Evolutionary conservation across 2,888 invertebrate genomes (phyloP).

Genomic region (Epirrita christyi): DNA sequence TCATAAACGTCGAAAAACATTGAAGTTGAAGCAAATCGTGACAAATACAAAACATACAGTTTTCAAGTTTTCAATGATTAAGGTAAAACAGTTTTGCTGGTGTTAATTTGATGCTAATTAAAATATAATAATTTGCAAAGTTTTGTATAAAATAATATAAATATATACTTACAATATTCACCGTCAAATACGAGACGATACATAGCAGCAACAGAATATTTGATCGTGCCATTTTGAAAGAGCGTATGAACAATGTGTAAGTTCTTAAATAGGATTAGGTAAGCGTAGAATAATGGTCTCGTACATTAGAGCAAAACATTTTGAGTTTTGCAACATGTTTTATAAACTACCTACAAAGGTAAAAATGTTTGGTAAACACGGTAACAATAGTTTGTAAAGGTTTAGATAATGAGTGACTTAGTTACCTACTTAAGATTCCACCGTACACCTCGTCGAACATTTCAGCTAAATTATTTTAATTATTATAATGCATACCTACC

Average conservation of each 20-base stretch:
- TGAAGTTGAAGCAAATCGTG: too few relatives aligned
- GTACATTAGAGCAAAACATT: not conserved
- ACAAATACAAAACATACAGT: too few relatives aligned
- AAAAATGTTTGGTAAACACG: constrained; percentile 15
- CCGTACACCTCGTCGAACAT: too few relatives aligned
- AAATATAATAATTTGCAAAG: too few relatives aligned
- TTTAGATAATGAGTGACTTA: too few relatives aligned
- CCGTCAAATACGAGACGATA: constrained; percentile 9
- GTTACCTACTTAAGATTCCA: too few relatives aligned
- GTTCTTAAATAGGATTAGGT: constrained; percentile 6
- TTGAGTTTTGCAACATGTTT: constrained; percentile 15
- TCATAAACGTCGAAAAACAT: too few relatives aligned
- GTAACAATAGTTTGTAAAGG: not conserved
- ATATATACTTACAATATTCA: constrained; percentile 17
- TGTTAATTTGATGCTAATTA: too few relatives aligned
- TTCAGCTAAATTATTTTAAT: too few relatives aligned
- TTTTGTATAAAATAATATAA: not conserved
- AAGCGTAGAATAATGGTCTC: not conserved
- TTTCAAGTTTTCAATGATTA: too few relatives aligned
- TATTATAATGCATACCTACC: too few relatives aligned
- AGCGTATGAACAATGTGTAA: constrained; percentile 6
- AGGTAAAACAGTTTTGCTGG: too few relatives aligned
- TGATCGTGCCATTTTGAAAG: constrained; percentile 21
- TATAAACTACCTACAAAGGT: constrained; percentile 1
- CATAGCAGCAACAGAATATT: constrained; percentile 14